These are phyloP conservation scores for Heliconius melpomene DNA, from an alignment of 1,140 invertebrate genomes.

Conservation along the genomic window DNA sequence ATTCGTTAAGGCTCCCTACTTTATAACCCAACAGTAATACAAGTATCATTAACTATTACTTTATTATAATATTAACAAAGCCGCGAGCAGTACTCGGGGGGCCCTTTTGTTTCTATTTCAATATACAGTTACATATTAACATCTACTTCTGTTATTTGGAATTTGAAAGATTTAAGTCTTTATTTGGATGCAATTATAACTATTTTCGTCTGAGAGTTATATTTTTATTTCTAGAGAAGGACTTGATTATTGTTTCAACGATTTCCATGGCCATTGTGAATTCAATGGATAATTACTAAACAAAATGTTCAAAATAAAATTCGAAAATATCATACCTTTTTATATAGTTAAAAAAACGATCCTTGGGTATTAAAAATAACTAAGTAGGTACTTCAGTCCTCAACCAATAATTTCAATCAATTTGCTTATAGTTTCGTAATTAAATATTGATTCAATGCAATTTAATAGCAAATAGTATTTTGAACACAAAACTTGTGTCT, in stretches of 20 bases:
- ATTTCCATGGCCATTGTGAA: slow-evolving; percentile 55
- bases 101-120: slow-evolving; percentile 70
- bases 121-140: slow-evolving; percentile 41
- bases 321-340: background rate
- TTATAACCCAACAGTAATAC: slow-evolving; percentile 61
- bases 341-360: too few relatives aligned
- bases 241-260: slow-evolving; percentile 54
- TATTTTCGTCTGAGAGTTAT: slow-evolving; percentile 21
- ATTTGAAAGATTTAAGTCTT: slow-evolving; percentile 25
- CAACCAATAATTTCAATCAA: too few relatives aligned
- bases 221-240: slow-evolving; percentile 14
- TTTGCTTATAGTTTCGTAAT: too few relatives aligned
- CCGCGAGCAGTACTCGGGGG: slow-evolving; percentile 56
- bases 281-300: slow-evolving; percentile 37
- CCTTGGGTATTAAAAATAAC: too few relatives aligned
- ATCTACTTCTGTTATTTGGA: slow-evolving; percentile 8
- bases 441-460: too few relatives aligned
- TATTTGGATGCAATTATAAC: slow-evolving; percentile 21
- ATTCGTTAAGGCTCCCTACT: slow-evolving; percentile 62
- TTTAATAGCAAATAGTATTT: background rate
- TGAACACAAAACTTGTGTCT: background rate
- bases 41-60: slow-evolving; percentile 73
- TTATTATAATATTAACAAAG: slow-evolving; percentile 74
- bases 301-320: background rate
- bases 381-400: too few relatives aligned